Percentiles rank a stretch among this genome's conserved stretches.
Conservation (phyloP, 30 jellyfish, hydroid and myxozoan genomes). For the Nemopilema nomurai region DNA sequence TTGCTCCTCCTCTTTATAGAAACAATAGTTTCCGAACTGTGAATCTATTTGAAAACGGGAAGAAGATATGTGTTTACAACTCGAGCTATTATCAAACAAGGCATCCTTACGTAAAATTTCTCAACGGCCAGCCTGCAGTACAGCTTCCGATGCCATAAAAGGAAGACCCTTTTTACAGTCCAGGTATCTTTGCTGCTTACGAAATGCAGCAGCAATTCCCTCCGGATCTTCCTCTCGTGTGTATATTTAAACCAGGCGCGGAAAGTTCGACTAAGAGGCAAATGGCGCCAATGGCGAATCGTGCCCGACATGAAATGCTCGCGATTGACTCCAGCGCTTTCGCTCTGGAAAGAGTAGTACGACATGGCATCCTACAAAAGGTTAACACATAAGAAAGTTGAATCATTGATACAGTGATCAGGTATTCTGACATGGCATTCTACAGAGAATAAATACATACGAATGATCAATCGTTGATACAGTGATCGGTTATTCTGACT, state of each 20-base stretch:
- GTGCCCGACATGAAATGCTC: slow-evolving; percentile 60
- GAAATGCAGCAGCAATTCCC: slow-evolving; percentile 31
- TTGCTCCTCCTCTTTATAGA: too few relatives aligned
- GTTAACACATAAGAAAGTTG: too few relatives aligned
- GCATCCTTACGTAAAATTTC: slow-evolving; percentile 37
- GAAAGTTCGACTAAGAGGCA: slow-evolving; percentile 63
- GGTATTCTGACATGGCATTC: too few relatives aligned
- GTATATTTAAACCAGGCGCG: slow-evolving; percentile 67
- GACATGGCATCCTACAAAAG: slow-evolving; percentile 70
- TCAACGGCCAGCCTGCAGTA: slow-evolving; percentile 47
- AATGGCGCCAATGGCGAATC: slow-evolving; percentile 68
- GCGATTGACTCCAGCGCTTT: slow-evolving; percentile 46
- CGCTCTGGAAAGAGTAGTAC: slow-evolving; percentile 60
- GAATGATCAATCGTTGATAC: too few relatives aligned
- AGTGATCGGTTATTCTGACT: too few relatives aligned
- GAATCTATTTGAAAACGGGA: too few relatives aligned
- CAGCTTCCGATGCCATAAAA: slow-evolving; percentile 53
- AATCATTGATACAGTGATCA: too few relatives aligned
- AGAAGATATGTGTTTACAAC: too few relatives aligned
- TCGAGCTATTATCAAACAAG: neutral
- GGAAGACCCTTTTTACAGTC: slow-evolving; percentile 21
- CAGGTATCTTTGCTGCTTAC: neutral
- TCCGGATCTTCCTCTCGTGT: slow-evolving; percentile 26
- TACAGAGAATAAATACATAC: too few relatives aligned
- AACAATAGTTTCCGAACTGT: too few relatives aligned